Conservation (phyloP, 2,113 vertebrate genomes). For the Furnarius figulus region DNA sequence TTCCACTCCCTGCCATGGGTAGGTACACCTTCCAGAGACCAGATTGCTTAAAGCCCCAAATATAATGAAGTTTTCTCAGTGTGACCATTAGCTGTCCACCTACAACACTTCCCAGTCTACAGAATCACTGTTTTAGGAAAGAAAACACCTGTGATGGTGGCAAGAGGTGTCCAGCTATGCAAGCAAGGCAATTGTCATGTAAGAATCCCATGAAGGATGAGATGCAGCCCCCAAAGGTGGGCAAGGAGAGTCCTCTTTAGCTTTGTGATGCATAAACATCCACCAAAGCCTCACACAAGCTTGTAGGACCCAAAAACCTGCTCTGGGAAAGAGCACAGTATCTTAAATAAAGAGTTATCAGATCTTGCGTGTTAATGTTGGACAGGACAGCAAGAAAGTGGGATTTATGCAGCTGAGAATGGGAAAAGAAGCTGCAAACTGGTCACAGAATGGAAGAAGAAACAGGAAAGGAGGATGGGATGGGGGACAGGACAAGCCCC, state of each 20-base stretch:
- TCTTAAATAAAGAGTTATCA: background rate
- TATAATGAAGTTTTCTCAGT: background rate
- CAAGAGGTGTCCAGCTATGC: background rate
- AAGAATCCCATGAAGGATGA: background rate
- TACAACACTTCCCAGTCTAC: accelerated
- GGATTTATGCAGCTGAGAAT: background rate
- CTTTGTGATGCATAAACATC: background rate
- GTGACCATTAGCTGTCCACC: background rate
- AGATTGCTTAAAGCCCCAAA: background rate
- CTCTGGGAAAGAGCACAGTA: background rate
- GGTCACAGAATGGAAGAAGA: background rate
- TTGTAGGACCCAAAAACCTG: background rate
- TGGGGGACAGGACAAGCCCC: background rate
- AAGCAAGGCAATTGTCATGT: too few species aligned
- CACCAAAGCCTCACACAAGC: background rate
- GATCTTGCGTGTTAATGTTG: background rate
- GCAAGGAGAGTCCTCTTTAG: background rate
- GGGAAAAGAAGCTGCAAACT: background rate
- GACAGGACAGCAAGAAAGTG: background rate
- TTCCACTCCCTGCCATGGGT: background rate
- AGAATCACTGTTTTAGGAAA: background rate
- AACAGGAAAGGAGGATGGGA: background rate
- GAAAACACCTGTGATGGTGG: background rate
- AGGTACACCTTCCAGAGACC: background rate
- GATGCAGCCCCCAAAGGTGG: background rate